Evolutionary conservation across 2,888 invertebrate genomes (phyloP).

Genomic region (Cryptophagus acutangulus): DNA sequence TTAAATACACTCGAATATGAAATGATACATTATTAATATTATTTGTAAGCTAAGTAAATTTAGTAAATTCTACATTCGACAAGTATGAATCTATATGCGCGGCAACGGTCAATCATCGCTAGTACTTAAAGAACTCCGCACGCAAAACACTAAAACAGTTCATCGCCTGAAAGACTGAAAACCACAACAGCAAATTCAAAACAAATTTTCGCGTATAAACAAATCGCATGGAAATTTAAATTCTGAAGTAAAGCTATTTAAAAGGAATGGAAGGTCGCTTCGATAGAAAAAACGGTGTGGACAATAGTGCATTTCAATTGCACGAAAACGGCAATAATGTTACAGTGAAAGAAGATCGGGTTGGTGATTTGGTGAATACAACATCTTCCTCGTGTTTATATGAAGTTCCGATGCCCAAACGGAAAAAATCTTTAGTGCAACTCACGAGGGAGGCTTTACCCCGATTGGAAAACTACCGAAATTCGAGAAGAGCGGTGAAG

Average conservation of each 20-base stretch:
- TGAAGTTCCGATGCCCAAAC: conserved; percentile 30
- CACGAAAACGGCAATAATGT: conserved; percentile 32
- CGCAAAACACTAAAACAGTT: conserved; percentile 17
- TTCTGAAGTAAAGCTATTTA: too few relatives aligned
- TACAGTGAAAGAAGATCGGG: conserved; percentile 21
- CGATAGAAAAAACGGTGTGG: conserved; percentile 27
- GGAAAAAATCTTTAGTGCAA: conserved; percentile 60
- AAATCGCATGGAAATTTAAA: neutral
- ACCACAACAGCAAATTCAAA: neutral
- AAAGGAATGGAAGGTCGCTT: conserved; percentile 33
- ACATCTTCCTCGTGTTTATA: conserved; percentile 34
- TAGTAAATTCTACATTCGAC: conserved; percentile 1
- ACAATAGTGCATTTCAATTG: conserved; percentile 39
- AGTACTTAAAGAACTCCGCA: conserved; percentile 24
- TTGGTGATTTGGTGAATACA: conserved; percentile 27
- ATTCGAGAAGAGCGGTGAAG: conserved; percentile 69
- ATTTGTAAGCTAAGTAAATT: too few relatives aligned
- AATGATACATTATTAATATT: too few relatives aligned
- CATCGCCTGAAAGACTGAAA: conserved; percentile 12
- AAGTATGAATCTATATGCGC: neutral
- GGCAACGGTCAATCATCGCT: conserved; percentile 5
- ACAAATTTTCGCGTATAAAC: neutral
- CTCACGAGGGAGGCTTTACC: conserved; percentile 75
- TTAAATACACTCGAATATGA: too few relatives aligned
- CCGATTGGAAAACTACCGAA: conserved; percentile 76